Evolutionary conservation across 2,113 vertebrate species (phyloP), one percentile per base, ranked within the genome.

Genomic region (Larimichthys polyactis): DNA sequence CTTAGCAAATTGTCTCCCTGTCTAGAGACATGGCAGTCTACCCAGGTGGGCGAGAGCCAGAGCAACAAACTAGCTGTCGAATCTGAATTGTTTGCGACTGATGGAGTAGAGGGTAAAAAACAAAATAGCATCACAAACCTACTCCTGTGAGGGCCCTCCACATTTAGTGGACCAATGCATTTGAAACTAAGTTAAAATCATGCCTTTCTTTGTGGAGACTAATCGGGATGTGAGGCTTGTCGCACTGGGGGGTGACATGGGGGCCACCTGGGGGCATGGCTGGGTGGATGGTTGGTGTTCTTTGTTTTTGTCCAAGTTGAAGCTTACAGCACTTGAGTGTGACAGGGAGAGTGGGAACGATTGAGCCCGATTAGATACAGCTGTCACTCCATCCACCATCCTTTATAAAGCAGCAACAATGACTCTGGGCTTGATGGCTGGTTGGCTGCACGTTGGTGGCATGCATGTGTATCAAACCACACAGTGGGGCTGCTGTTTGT

Each of bases 281-380:
- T 48, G 81, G 72, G 87, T 85, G 89, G 87, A 89, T 88, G 85
- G 85, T 73, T 89, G 84, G 78, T 73, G 65, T 82, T 70, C 76
- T 82, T 85, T 84, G 87, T 92, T 92, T 92, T 94, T 94, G 91
- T 94, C 92, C 91, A 59, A 68, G 67, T 86, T 89, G 81, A 88
- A 90, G 90, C 91, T 91, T 91, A 92, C 91, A 92, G 92, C 89
- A 90, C 92, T 92, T 88, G 87, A 89, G 89, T 89, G 91, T 92
- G 92, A 95, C 93, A 91, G 88, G 79, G 79, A 83, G 87, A 91
- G 87, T 80, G 83, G 91, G 89, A 88, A 75, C 82, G 88, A 93
- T 79, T 89, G 88, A 91, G 91, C 75, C 82, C 75, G 88, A 95
- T 95, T 96, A 94, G 95, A 84, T 92, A 94, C 92, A 95, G 95